Evolutionary conservation across 2,888 invertebrate genomes (phyloP), one percentile per base, ranked within the genome.

Genomic region (Coleophora deauratella): DNA sequence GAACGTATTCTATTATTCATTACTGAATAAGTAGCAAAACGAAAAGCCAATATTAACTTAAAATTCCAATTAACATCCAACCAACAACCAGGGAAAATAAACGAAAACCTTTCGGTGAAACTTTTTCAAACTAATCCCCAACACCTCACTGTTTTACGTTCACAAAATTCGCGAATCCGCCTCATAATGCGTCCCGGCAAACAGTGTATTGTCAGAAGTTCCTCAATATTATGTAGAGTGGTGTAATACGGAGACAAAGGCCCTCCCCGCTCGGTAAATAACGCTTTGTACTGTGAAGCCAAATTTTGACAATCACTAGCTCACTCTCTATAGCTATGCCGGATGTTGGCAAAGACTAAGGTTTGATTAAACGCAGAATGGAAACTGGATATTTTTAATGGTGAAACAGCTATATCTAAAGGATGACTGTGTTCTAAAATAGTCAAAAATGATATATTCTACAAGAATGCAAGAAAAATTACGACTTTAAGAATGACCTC

Each of bases 251-350:
- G 72, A 62, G 77, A 85, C 85, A 85, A 84, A 86, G 84, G 63
- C 66, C 77, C 66, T 72, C 40, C 70, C 71, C 68, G 62, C 78
- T 84, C 64, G 70, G 84, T 82, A 86, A 86, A 86, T 85, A 86
- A 69, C 74, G 86, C 86, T 86, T 86, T 86, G 85, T 86, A 84
- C 86, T 78, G 70, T 69, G 77, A 86, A 86, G 86, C 86, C 86
- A 86, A 86, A 86, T 86, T 86, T 86, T 86, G 85, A 85, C 86
- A 86, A 85, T 85, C 84, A 85, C 84, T 84, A 74, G 84, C 85
- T 75, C 75, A 68, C 81, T 81, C 66, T 55, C 55, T 68, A 69
- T 74, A 74, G 71, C 72, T 73, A 68, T 63, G 55, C 57, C 45
- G 64, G 62, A 56, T 55, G 54, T 45, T 35, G 62, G 38, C 73